These are phyloP conservation scores for Portunus trituberculatus DNA, from an alignment of 1,140 invertebrate species.

Conservation along the genomic window DNA sequence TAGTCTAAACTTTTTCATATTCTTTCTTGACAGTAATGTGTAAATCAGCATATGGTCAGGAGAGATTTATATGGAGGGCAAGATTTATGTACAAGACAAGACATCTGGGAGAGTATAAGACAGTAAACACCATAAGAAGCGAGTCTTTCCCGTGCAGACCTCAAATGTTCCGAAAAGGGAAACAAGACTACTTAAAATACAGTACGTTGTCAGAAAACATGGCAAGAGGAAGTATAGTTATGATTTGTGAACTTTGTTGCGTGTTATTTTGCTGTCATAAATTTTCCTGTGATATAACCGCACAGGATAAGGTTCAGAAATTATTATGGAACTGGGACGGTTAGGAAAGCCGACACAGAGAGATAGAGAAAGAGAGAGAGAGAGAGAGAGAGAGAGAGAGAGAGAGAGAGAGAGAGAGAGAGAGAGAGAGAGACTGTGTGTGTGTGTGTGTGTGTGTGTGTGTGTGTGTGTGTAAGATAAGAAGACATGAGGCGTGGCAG, in stretches of 20 bases:
- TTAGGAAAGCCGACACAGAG: background rate
- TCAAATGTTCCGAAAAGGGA: background rate
- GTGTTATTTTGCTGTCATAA: background rate
- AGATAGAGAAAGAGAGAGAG: constrained; percentile 48
- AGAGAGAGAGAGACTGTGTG: background rate
- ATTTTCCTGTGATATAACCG: background rate
- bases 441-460: too few relatives aligned
- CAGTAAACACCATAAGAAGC: too few relatives aligned
- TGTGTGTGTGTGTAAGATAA: background rate
- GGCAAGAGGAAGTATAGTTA: background rate
- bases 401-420: constrained; percentile 20
- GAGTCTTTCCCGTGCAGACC: background rate
- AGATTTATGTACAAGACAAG: too few relatives aligned
- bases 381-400: constrained; percentile 13
- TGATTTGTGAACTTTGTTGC: background rate
- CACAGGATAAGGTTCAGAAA: background rate
- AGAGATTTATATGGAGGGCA: too few relatives aligned
- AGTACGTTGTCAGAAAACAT: constrained; percentile 8
- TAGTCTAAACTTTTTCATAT: too few relatives aligned
- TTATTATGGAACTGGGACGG: background rate
- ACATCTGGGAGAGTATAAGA: too few relatives aligned
- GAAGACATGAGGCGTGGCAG: background rate
- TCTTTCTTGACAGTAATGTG: too few relatives aligned
- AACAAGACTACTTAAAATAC: background rate
- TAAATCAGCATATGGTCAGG: too few relatives aligned